These are phyloP conservation scores for Anguilla obscura DNA, from an alignment of 2,797 vertebrate species.

Conservation along the genomic window DNA sequence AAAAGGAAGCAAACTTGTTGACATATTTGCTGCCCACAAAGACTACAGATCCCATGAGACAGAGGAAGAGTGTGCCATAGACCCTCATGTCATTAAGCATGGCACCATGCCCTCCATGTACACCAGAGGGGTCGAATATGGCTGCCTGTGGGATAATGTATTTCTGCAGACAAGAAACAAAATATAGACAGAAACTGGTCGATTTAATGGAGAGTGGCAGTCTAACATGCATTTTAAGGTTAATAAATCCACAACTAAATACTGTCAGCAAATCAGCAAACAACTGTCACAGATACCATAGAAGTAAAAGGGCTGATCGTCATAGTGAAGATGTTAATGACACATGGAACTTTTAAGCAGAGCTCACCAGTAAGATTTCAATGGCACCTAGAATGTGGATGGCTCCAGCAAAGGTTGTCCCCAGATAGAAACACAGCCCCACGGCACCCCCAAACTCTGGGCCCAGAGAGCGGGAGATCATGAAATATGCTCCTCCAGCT, in stretches of 20 bases:
- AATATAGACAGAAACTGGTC: too few relatives aligned
- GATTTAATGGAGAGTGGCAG: too few relatives aligned
- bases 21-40: slow-evolving; percentile 99
- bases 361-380: slow-evolving; percentile 79
- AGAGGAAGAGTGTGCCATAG: slow-evolving; percentile 92
- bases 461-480: slow-evolving; percentile 97
- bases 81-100: slow-evolving; percentile 97
- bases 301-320: too few relatives aligned
- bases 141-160: slow-evolving; percentile 92
- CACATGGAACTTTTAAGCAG: neutral
- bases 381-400: slow-evolving; percentile 99
- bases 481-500: slow-evolving; percentile 99
- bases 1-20: slow-evolving; percentile 96
- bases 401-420: slow-evolving; percentile 95
- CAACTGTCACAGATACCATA: too few relatives aligned
- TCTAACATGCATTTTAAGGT: too few relatives aligned
- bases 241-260: neutral
- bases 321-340: too few relatives aligned
- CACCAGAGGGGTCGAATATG: slow-evolving; percentile 83
- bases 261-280: neutral
- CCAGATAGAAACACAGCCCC: slow-evolving; percentile 95
- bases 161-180: slow-evolving; percentile 70
- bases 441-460: slow-evolving; percentile 99
- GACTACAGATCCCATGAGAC: slow-evolving; percentile 93
- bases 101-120: slow-evolving; percentile 78